These are phyloP conservation scores for Matsumyia berberina DNA, from an alignment of 2,888 invertebrate species.

Conservation along the genomic window DNA sequence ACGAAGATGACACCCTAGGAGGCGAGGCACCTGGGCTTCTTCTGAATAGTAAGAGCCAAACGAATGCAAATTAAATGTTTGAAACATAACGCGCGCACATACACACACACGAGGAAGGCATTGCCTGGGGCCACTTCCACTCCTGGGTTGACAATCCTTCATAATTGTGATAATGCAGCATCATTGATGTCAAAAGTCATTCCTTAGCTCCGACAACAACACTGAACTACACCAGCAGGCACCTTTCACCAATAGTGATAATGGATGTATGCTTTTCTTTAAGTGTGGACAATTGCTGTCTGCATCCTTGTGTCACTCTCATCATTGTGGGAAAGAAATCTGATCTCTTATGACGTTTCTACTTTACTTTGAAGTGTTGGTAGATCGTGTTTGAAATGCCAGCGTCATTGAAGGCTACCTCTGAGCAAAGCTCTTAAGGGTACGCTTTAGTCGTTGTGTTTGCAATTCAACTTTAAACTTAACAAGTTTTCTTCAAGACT, in stretches of 20 bases:
- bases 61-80: constrained; percentile 51
- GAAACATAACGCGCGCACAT: constrained; percentile 50
- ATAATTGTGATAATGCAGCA: constrained; percentile 75
- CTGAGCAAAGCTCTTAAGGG: constrained; percentile 36
- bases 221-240: constrained; percentile 38
- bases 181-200: constrained; percentile 67
- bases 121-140: constrained; percentile 70
- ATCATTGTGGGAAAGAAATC: constrained; percentile 67
- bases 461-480: constrained; percentile 32
- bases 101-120: constrained; percentile 10
- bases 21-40: constrained; percentile 19
- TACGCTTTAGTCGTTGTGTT: constrained; percentile 34
- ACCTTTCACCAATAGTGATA: constrained; percentile 41
- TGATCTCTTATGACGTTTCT: constrained; percentile 65
- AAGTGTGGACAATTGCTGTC: constrained; percentile 70
- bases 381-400: constrained; percentile 70
- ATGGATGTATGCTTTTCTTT: constrained; percentile 17
- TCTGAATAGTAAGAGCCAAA: constrained; percentile 56
- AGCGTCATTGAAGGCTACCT: constrained; percentile 28
- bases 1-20: constrained; percentile 72
- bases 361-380: constrained; percentile 64
- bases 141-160: constrained; percentile 68
- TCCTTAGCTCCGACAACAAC: constrained; percentile 31
- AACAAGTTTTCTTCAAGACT: constrained; percentile 19
- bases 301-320: constrained; percentile 71